Evolutionary conservation across 2,113 vertebrate species (phyloP), one percentile per base, ranked within the genome.

Genomic region (Eurypyga helias): DNA sequence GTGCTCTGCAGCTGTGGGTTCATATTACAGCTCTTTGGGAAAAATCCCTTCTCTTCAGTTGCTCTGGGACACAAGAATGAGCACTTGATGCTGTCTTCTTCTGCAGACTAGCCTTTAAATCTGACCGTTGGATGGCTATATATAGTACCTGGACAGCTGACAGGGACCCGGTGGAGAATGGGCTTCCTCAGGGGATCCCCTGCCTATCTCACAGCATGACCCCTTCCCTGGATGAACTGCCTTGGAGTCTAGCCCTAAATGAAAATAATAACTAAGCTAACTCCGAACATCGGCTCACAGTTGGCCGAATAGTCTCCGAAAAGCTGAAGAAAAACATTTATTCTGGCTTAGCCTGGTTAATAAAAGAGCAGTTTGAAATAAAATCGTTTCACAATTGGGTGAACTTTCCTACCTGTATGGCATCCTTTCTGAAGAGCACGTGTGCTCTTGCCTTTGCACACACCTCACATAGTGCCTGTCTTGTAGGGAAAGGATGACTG

Each of bases 1-100:
- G 91, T 92, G 77, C 58, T 97, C 91, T 97, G 96, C 97, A 97
- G 97, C 95, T 97, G 94, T 60, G 94, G 94, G 77, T 65, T 96
- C 81, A 14, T 69, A 66, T 97, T 95, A 95, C 94, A 96, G 90
- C 87, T 94, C 94, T 94, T 94, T 94, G 94, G 95, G 96, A 95
- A 93, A 97, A 97, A 96, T 91, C 92, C 81, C 83, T 92, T 91
- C 77, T 72, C 93, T 91, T 96, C 89, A 43, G 49, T 94, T 51
- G 61, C 83, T 92, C 87, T 93, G 93, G 94, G 93, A 95, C 61
- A 38, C 54, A 43, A 76, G 81, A 95, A 87, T 0, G 2, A 94
- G 86, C 73, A 54, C 78, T 96, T 28, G 70, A 43, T 51, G 87
- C 89, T 82, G 75, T 34, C 83, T 55, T 87, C 91, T 94, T 81